These are phyloP conservation scores for Agelastica alni DNA, from an alignment of 2,888 invertebrate genomes.

Conservation along the genomic window DNA sequence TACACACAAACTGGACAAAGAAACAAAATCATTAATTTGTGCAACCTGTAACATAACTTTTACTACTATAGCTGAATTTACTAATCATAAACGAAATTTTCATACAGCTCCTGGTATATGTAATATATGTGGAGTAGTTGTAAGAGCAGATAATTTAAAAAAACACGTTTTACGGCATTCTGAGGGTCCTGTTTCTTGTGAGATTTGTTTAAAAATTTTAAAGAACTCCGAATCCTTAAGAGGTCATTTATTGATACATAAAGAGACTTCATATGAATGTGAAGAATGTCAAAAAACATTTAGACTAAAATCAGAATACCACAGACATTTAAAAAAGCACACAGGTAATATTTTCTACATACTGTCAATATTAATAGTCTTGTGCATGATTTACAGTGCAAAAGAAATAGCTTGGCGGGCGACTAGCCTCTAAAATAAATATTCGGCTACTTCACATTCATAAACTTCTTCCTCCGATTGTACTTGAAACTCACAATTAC, in stretches of 20 bases:
- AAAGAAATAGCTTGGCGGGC: no score
- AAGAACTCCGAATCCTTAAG: conserved; percentile 49
- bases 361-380: neutral
- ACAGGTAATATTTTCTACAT: conserved; percentile 32
- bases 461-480: no score
- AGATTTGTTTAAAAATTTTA: conserved; percentile 43
- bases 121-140: conserved; percentile 47
- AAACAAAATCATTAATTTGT: conserved; percentile 25
- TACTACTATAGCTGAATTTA: conserved; percentile 36
- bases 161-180: conserved; percentile 46
- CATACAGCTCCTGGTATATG: conserved; percentile 45
- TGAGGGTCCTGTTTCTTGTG: conserved; percentile 43
- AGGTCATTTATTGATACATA: conserved; percentile 44
- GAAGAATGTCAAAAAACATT: conserved; percentile 47
- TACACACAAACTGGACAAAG: conserved; percentile 12
- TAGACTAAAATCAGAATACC: conserved; percentile 45
- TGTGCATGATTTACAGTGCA: no score
- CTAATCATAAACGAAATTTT: conserved; percentile 40
- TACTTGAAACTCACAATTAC: no score
- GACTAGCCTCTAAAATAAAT: no score
- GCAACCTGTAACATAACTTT: conserved; percentile 41
- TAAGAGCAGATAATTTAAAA: conserved; percentile 44
- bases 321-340: conserved; percentile 44
- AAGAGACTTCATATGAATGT: conserved; percentile 42
- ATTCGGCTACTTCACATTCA: no score